Evolutionary conservation across 2,113 vertebrate genomes (phyloP), one percentile per base, ranked within the genome.

Genomic region (Lichenostomus cassidix): DNA sequence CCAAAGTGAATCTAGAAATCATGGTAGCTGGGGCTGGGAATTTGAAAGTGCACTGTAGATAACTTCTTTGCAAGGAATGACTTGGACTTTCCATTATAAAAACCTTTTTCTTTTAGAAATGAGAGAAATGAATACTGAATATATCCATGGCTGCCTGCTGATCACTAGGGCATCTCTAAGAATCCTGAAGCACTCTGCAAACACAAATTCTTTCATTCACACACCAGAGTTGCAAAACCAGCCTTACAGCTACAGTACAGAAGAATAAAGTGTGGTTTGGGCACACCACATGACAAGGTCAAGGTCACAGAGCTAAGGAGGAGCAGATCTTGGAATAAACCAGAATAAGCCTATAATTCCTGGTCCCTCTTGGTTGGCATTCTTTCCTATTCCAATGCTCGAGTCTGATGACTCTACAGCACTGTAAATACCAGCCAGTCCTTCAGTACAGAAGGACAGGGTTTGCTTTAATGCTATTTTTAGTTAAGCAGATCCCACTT

Each of bases 401-500:
- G 6, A 91, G 88, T 83, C 82, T 93, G 85, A 95, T 96, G 94
- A 94, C 85, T 90, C 73, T 83, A 96, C 79, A 90, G 93, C 85
- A 83, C 92, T 95, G 95, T 83, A 96, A 96, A 96, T 97, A 96
- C 93, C 95, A 96, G 76, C 93, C 85, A 96, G 94, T 85, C 92
- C 95, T 96, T 94, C 93, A 95, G 95, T 92, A 92, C 94, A 96
- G 90, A 97, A 96, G 94, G 96, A 92, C 96, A 93, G 73, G 76
- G 92, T 95, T 96, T 94, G 93, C 93, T 94, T 90, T 83, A 97
- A 90, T 60, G 93, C 95, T 97, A 96, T 97, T 96, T 96, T 96
- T 97, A 97, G 95, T 75, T 93, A 90, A 96, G 93, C 94, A 97
- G 93, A 95, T 95, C 93, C 96, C 90, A 94, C 94, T 95, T 96